phyloP scores from a whole-genome alignment of 2,888 invertebrate species.

The Papilio gigon region DNA sequence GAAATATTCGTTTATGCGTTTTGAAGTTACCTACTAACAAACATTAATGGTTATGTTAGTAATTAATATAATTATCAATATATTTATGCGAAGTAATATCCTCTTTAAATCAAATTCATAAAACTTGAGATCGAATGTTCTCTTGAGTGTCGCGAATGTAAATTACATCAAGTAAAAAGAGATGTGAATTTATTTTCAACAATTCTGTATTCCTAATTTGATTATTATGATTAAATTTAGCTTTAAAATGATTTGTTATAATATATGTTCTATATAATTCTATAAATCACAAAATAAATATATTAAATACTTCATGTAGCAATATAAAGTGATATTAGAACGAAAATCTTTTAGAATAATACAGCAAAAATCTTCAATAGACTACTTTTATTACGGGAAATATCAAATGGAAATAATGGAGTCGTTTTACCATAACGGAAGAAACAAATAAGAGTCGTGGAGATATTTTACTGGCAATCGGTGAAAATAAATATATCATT shows the following conservation, averaged over 20 bases:
- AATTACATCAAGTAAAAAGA: slow-evolving; percentile 19
- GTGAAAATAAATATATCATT: slow-evolving; percentile 52
- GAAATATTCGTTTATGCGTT: too few relatives aligned
- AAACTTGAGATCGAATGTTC: slow-evolving; percentile 1
- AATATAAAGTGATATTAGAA: too few relatives aligned
- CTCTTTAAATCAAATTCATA: not conserved
- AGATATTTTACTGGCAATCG: slow-evolving; percentile 57
- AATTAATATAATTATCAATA: not conserved
- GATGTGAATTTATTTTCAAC: not conserved
- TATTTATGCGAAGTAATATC: not conserved
- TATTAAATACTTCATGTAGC: too few relatives aligned
- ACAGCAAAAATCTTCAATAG: not conserved
- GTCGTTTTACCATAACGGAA: slow-evolving; percentile 52
- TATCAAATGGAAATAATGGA: slow-evolving; percentile 42
- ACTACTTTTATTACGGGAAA: slow-evolving; percentile 29
- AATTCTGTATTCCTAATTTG: slow-evolving; percentile 25
- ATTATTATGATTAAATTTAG: too few relatives aligned
- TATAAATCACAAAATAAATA: too few relatives aligned
- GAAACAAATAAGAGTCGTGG: slow-evolving; percentile 52
- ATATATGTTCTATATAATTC: too few relatives aligned
- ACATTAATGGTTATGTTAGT: not conserved
- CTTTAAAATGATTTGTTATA: too few relatives aligned
- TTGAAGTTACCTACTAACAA: too few relatives aligned
- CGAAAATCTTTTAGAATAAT: slow-evolving; percentile 9
- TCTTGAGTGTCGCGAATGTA: not conserved